phyloP scores from a whole-genome alignment of 2,797 vertebrate species.

The Micrastur ruficollis region DNA sequence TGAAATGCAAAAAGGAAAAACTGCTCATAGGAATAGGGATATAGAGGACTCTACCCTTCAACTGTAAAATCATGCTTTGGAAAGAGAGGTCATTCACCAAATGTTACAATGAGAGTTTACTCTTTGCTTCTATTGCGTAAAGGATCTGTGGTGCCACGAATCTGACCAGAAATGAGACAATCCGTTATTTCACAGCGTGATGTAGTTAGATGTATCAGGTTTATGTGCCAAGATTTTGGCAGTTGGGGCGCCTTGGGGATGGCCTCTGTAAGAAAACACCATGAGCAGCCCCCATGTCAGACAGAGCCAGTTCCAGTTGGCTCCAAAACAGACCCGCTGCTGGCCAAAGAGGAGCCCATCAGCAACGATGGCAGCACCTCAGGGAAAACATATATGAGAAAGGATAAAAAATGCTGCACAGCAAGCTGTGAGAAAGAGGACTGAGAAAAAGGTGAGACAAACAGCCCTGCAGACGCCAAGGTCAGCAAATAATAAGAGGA shows the following conservation, averaged over 20 bases:
- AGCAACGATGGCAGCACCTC: accelerated
- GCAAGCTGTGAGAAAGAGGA: neutral
- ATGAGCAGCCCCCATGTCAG: neutral
- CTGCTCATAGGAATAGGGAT: neutral
- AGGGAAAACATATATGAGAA: neutral
- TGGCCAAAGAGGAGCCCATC: neutral
- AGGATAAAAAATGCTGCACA: accelerated
- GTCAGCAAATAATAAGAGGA: neutral
- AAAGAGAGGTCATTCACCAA: neutral
- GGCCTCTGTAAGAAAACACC: neutral
- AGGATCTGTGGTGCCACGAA: neutral
- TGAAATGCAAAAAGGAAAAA: neutral
- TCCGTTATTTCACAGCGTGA: neutral
- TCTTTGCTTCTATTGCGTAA: neutral
- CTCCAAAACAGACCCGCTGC: neutral
- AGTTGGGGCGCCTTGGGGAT: accelerated
- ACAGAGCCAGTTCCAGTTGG: neutral
- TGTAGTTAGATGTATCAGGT: neutral
- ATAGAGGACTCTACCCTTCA: neutral
- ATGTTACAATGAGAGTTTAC: neutral
- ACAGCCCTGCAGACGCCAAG: neutral
- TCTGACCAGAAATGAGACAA: neutral
- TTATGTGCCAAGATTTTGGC: neutral
- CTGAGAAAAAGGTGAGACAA: neutral
- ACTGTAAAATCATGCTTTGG: neutral